These are phyloP conservation scores for Oxyura jamaicensis DNA, from an alignment of 2,113 vertebrate genomes.

Conservation along the genomic window DNA sequence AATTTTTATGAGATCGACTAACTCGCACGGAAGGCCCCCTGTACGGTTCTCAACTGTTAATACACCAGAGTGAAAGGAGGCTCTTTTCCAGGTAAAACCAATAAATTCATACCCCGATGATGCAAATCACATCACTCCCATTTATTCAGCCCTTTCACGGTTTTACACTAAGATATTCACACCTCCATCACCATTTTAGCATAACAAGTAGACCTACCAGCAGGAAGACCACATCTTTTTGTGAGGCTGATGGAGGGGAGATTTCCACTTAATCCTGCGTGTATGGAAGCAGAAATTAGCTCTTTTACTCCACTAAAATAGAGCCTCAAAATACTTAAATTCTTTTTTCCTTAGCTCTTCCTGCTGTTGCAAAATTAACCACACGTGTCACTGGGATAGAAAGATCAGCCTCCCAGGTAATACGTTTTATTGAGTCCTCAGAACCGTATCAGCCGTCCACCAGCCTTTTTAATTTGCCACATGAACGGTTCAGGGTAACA, in stretches of 20 bases:
- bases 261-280: constrained; percentile 14
- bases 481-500: constrained; percentile 60
- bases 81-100: background rate
- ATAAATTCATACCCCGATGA: background rate
- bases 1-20: background rate
- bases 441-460: constrained; percentile 61
- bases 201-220: background rate
- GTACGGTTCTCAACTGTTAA: background rate
- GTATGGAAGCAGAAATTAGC: constrained; percentile 5
- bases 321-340: background rate
- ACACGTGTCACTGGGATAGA: constrained; percentile 31
- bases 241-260: background rate
- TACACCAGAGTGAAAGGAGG: fast-evolving
- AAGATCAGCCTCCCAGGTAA: constrained; percentile 47
- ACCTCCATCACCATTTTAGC: background rate
- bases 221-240: background rate
- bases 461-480: constrained; percentile 75
- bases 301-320: constrained; percentile 36
- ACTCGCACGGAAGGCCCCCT: background rate
- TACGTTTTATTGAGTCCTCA: constrained; percentile 65
- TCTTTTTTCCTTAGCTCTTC: constrained; percentile 25
- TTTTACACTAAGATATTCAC: background rate
- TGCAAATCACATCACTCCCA: background rate
- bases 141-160: background rate
- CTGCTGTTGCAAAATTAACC: constrained; percentile 35